A percentile compares a stretch with the other conserved stretches of the same genome.
phyloP scores from a whole-genome alignment of 2,797 vertebrate genomes.

The Varecia variegata region DNA sequence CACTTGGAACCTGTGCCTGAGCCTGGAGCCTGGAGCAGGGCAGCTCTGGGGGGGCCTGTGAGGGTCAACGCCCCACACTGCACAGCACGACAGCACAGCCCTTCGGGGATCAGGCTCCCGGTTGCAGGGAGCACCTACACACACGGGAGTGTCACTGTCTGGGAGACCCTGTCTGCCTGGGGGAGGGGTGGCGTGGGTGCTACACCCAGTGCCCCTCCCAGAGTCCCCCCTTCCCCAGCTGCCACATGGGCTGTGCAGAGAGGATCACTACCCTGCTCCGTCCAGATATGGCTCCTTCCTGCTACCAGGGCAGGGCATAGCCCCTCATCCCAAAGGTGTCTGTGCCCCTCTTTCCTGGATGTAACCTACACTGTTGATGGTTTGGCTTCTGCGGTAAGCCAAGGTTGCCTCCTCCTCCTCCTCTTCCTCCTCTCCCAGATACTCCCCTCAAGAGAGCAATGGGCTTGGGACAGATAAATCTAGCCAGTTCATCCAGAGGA shows the following conservation, averaged over 20 bases:
- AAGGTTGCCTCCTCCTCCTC: background rate
- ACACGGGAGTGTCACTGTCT: background rate
- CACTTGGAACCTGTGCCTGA: background rate
- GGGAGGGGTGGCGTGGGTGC: background rate
- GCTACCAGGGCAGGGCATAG: accelerated
- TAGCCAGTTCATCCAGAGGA: background rate
- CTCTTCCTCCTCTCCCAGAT: background rate
- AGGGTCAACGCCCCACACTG: too few relatives aligned
- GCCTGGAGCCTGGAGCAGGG: background rate
- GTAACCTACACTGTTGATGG: background rate
- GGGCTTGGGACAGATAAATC: background rate
- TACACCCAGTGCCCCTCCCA: background rate
- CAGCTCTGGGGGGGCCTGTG: background rate
- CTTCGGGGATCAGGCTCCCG: background rate
- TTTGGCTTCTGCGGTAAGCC: background rate
- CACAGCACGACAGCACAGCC: too few relatives aligned
- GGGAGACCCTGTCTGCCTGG: background rate
- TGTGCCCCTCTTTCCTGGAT: background rate
- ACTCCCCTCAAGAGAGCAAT: background rate
- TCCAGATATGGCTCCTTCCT: background rate
- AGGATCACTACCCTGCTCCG: accelerated
- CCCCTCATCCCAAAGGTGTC: too few relatives aligned
- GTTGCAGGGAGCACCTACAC: background rate
- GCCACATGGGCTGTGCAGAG: background rate
- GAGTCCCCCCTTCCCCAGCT: too few relatives aligned